Evolutionary conservation across 2,888 invertebrate species (phyloP).

Genomic region (Crepidodera aurea): DNA sequence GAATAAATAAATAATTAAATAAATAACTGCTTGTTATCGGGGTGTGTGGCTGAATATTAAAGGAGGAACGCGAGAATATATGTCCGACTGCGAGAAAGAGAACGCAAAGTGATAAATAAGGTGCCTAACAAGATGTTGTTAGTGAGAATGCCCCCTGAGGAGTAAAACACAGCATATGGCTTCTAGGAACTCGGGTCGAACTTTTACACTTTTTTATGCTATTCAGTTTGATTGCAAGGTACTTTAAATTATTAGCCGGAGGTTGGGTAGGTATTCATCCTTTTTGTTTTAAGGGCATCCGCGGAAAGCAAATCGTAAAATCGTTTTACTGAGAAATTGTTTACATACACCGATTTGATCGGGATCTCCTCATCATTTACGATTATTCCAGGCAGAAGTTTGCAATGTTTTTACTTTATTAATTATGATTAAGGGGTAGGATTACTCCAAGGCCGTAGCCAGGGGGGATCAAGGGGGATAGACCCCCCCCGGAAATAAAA

Average conservation of each 20-base stretch:
- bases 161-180: conserved; percentile 54
- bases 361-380: background rate
- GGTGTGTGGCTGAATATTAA: conserved; percentile 56
- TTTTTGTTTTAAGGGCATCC: conserved; percentile 1
- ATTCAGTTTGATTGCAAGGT: conserved; percentile 49
- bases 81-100: conserved; percentile 40
- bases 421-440: too few relatives aligned
- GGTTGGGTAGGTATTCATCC: background rate
- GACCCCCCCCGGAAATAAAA: too few relatives aligned
- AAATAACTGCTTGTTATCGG: conserved; percentile 63
- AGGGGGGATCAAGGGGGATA: too few relatives aligned
- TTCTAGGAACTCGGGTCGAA: conserved; percentile 39
- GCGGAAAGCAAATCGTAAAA: background rate
- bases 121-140: conserved; percentile 62
- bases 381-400: too few relatives aligned
- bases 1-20: conserved; percentile 65
- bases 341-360: background rate
- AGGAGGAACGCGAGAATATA: conserved; percentile 32
- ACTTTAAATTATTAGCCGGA: conserved; percentile 47
- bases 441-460: too few relatives aligned
- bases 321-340: background rate
- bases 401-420: too few relatives aligned
- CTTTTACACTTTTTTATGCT: conserved; percentile 45
- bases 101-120: conserved; percentile 60
- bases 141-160: conserved; percentile 62